Conservation (phyloP, 1,140 invertebrate species). For the Mya arenaria region DNA sequence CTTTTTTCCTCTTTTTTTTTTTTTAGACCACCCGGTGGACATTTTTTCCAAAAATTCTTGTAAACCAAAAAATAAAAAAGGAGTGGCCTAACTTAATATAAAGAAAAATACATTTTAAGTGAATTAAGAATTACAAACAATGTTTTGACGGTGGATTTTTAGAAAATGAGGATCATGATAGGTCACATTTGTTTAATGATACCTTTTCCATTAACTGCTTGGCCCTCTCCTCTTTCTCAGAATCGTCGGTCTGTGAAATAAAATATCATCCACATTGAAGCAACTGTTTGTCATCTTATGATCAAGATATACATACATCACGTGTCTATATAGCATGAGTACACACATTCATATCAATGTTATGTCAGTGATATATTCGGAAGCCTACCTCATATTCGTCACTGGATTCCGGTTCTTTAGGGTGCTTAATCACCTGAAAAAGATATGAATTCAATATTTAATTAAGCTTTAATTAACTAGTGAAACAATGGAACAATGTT, state of each 20-base stretch:
- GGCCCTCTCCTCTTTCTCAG: constrained; percentile 20
- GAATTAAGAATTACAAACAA: no score
- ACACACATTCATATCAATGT: not conserved
- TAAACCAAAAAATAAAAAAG: not conserved
- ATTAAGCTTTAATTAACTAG: no score
- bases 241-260: constrained; percentile 27
- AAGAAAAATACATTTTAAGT: no score
- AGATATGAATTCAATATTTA: not conserved
- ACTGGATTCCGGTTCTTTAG: constrained; percentile 1
- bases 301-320: not conserved
- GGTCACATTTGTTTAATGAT: no score
- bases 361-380: not conserved
- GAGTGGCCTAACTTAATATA: no score
- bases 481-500: no score
- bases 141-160: no score
- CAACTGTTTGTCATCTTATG: not conserved
- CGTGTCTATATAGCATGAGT: no score
- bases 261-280: not conserved
- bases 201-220: constrained; percentile 33
- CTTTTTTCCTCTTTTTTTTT: no score
- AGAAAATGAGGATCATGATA: no score
- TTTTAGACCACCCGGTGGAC: no score
- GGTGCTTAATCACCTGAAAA: constrained; percentile 38
- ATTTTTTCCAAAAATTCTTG: no score
- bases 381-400: constrained; percentile 42